Conservation (phyloP, 2,888 invertebrate species). For the Sphecodes monilicornis region DNA sequence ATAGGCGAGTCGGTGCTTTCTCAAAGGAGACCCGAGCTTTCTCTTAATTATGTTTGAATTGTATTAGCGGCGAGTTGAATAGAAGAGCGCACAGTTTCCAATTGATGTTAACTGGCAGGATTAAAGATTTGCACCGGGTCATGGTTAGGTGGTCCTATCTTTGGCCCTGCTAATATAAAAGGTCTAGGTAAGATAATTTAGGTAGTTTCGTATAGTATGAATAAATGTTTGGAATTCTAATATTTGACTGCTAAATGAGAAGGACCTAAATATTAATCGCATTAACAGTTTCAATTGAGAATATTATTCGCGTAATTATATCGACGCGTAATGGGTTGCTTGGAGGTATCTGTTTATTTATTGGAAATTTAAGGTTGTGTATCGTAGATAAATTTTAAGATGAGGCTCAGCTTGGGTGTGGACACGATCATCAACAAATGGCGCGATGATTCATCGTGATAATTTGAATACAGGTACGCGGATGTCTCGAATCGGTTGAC, state of each 20-base stretch:
- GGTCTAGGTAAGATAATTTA: constrained; percentile 14
- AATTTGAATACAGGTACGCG: constrained; percentile 64
- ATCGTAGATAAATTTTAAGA: constrained; percentile 2
- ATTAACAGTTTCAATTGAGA: not conserved
- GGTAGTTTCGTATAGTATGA: not conserved
- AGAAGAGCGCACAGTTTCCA: not conserved
- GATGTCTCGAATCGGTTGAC: constrained; percentile 61
- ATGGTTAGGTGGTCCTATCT: not conserved
- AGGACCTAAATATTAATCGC: not conserved
- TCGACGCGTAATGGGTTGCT: not conserved
- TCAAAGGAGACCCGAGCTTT: constrained; percentile 16
- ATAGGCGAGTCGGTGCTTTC: not conserved
- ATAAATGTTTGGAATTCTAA: not conserved
- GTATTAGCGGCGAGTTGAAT: not conserved
- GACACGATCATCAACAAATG: constrained; percentile 24
- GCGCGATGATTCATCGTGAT: constrained; percentile 56
- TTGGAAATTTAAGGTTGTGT: not conserved
- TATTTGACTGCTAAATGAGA: not conserved
- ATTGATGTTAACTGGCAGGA: not conserved
- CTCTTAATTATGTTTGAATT: not conserved
- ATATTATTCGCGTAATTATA: not conserved
- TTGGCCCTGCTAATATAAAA: not conserved
- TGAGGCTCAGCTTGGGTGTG: not conserved
- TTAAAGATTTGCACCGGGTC: not conserved
- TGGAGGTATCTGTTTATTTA: not conserved